Evolutionary conservation across 2,797 vertebrate genomes (phyloP).

Genomic region (Orestias chungarensis): DNA sequence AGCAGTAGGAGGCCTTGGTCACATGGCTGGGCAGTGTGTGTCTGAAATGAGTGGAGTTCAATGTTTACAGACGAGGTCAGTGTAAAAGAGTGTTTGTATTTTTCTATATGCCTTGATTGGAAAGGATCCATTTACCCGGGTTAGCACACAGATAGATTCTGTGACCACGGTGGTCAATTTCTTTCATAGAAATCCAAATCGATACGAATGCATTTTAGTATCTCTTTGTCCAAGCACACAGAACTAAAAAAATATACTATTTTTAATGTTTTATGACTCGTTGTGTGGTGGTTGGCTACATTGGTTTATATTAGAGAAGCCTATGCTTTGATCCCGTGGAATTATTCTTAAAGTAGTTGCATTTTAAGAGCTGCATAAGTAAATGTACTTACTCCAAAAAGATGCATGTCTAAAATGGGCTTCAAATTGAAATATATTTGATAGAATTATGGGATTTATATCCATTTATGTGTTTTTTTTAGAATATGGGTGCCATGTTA

Average conservation of each 20-base stretch:
- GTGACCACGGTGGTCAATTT: slow-evolving; percentile 65
- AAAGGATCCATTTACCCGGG: slow-evolving; percentile 76
- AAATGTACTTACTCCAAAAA: neutral
- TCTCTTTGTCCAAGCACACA: slow-evolving; percentile 6
- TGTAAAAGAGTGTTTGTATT: slow-evolving; percentile 69
- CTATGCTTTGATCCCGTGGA: too few species aligned
- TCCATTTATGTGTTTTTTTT: slow-evolving; percentile 48
- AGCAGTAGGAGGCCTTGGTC: slow-evolving; percentile 58
- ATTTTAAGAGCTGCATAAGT: neutral
- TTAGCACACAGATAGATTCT: slow-evolving; percentile 80
- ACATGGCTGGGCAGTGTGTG: slow-evolving; percentile 52
- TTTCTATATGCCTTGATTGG: slow-evolving; percentile 84
- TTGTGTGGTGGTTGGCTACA: neutral
- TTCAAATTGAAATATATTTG: neutral
- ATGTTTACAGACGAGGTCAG: slow-evolving; percentile 66
- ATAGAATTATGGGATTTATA: too few species aligned
- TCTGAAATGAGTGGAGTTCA: slow-evolving; percentile 60
- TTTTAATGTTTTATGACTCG: slow-evolving; percentile 6
- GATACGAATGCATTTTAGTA: slow-evolving; percentile 24
- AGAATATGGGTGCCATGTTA: slow-evolving; percentile 40
- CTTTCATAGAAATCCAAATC: slow-evolving; percentile 69
- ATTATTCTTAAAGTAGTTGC: too few species aligned
- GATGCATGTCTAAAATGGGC: neutral
- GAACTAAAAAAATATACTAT: too few species aligned
- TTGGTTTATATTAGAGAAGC: neutral